Evolutionary conservation across 2,888 invertebrate species (phyloP), one percentile per base, ranked within the genome.

Genomic region (Antheraea yamamai): DNA sequence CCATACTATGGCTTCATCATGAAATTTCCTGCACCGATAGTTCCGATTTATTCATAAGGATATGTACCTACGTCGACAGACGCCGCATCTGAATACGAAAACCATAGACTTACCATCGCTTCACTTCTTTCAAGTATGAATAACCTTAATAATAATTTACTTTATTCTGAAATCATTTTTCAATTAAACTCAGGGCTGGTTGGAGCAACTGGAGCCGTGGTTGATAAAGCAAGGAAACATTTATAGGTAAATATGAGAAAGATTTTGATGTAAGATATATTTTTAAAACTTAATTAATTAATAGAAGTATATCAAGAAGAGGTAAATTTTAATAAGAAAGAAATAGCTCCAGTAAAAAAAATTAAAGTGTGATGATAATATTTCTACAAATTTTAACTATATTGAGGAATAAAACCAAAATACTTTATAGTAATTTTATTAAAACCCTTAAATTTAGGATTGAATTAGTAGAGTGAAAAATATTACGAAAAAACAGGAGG

Each of bases 181-280:
- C 4, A 30, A 30, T 66, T 66, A 14, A 72, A 80, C 75, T 79
- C 81, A 94, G 95, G 90, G 83, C 64, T 95, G 94, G 94, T 80
- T 95, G 78, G 93, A 95, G 79, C 85, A 91, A 77, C 78, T 93
- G 70, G 94, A 95, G 81, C 79, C 89, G 26, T 95, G 93, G 94
- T 87, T 96, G 74, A 90, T 93, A 82, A 95, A 94, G 80, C 95
- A 95, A 83, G 96, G 96, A 26, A 95, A 92, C 83, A 83, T 95
- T 81, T 96, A 95, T 88, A 95, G 96, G 95, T 96, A 93, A 91
- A 85, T 80, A 87, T 82, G 81, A 87, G 83, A 88, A 76, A 26
- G 23, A 12, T 61, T 55, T 55, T 55, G 0, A 55, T n/a, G 1
- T 55, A 55, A 55, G 20, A 7, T 18, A 20, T 58, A 39, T 16